phyloP scores from a whole-genome alignment of 2,113 vertebrate genomes.

The Podocnemis expansa region DNA sequence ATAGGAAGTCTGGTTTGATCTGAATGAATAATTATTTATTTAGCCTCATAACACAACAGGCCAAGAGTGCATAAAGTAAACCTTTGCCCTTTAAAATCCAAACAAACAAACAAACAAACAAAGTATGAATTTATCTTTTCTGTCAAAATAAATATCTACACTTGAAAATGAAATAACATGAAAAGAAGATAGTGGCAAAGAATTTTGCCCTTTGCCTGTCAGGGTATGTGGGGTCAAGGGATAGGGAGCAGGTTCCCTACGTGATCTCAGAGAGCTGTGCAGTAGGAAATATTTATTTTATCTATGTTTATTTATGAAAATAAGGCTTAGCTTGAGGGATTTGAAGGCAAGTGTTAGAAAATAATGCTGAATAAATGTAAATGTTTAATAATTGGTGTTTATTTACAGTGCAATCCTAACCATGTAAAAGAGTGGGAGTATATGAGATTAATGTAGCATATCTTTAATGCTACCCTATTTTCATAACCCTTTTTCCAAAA shows the following conservation, averaged over 20 bases:
- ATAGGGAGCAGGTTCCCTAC: neutral
- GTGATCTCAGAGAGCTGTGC: neutral
- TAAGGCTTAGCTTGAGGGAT: neutral
- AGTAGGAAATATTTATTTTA: neutral
- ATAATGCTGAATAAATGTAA: neutral
- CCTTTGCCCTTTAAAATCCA: neutral
- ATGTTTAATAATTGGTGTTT: neutral
- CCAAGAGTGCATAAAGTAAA: neutral
- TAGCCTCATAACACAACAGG: neutral
- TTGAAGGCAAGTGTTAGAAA: neutral
- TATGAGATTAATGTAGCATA: neutral
- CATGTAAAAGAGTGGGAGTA: neutral
- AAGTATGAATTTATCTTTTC: neutral
- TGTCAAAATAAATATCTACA: neutral
- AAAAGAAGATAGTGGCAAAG: neutral
- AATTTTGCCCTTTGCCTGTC: neutral
- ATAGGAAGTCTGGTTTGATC: slow-evolving; percentile 8
- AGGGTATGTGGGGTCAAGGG: neutral
- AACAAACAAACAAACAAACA: neutral
- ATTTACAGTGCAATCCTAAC: neutral
- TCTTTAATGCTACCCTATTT: neutral
- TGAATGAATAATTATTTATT: neutral
- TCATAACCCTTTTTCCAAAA: neutral
- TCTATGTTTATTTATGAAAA: neutral
- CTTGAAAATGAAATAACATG: neutral